Evolutionary conservation across 2,888 invertebrate genomes (phyloP), one percentile per base, ranked within the genome.

Genomic region (Drosophila suboccidentalis): DNA sequence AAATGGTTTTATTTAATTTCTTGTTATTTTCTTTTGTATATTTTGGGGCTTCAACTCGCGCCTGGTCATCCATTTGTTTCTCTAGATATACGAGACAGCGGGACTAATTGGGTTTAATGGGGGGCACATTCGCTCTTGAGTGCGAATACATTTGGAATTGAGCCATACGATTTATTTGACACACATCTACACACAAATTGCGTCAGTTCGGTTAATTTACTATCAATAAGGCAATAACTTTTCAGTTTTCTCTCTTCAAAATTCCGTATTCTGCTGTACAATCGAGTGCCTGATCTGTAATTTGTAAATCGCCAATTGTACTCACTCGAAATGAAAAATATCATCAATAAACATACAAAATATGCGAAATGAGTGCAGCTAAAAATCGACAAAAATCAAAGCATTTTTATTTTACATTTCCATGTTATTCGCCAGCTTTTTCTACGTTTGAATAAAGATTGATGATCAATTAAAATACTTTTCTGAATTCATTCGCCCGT

Each of bases 401-500:
- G 58, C 53, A 38, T 47, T 67, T 75, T 66, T 66, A 63, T 78
- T 68, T 54, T 13, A 47, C 50, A 61, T 66, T 62, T 69, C 50
- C 53, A 34, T 54, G 49, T 43, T 66, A 53, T 60, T 62, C 51
- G 46, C 9, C 64, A 68, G 44, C 41, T 59, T 36, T 39, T 46
- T 47, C 36, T n/a, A 17, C 47, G n/a, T 44, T 49, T 65, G 73
- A 60, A 60, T 72, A 63, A 57, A 73, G 90, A 90, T 80, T 86
- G 80, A 90, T 78, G 87, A 75, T 71, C 89, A 90, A 90, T 90
- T 85, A 88, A 88, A 88, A 89, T 77, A 74, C 66, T 71, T 77
- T 71, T 58, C 55, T n/a, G 70, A 66, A 86, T 51, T 68, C 75
- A 78, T 80, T 84, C 66, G 62, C 34, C 62, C 64, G 62, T 80